Base-by-base conservation (phyloP, 1,140 invertebrate genomes). In the Nautilus pompilius region DNA sequence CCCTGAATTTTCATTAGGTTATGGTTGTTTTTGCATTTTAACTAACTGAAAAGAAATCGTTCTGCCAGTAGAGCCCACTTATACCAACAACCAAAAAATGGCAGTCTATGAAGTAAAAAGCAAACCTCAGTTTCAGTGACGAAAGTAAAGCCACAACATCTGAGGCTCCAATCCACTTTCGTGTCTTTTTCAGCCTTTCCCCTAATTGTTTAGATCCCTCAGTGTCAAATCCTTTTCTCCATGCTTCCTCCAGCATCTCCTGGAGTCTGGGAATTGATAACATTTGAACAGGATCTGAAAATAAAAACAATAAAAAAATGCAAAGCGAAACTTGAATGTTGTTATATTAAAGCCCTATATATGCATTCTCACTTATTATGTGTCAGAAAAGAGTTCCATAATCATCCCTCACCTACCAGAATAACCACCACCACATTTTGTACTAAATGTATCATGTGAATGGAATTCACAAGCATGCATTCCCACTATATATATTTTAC, bases 81-180 rank as follows among this genome's bases (percentile, higher is more conserved):
- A 57, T 17, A n/a, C 17, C n/a, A 29, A 32, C 17, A 33, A 57
- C 28, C 15, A 29, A 57, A 13, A 17, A 8, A 57, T 5, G 5
- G 13, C 5, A 5, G 5, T 5, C 10, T n/a, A 24, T n/a, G 17
- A 30, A 57, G n/a, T 24, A 8, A 5, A 32, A 57, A 30, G 17
- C 32, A 57, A 24, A 32, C 79, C 73, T 79, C 32, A 81, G 68
- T 59, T 74, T 74, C 4, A 82, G 67, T 26, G 73, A 78, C 4
- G 75, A 73, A 2, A 82, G 62, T 17, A 71, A 71, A 22, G 80
- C 79, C 8, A 76, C 75, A 26, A 82, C 77, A 64, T 83, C 81
- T 17, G 80, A 80, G 20, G 93, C 91, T 24, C 93, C 93, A 69
- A 96, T 95, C 93, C 93, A 96, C 82, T 95, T 95, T 58, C 90